phyloP scores from a whole-genome alignment of 1,140 invertebrate genomes.

The Tribolium castaneum region DNA sequence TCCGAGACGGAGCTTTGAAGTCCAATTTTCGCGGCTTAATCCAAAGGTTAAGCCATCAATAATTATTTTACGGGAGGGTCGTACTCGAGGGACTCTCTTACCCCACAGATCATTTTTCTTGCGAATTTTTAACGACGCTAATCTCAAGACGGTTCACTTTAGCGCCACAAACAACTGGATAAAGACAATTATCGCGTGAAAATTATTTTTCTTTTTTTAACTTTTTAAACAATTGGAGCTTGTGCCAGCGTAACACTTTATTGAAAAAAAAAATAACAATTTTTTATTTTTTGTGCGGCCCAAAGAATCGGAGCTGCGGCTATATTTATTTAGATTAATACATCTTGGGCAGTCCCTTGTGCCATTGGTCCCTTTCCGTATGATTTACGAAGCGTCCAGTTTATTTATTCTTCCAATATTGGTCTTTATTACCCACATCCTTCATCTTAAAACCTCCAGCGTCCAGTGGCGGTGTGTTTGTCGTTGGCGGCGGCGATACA shows the following conservation, averaged over 20 bases:
- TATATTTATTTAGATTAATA: not conserved
- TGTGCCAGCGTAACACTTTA: no score
- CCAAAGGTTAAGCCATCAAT: slow-evolving; percentile 4
- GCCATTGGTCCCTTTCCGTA: not conserved
- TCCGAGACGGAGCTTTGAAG: not conserved
- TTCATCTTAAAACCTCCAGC: not conserved
- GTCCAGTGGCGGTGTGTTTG: not conserved
- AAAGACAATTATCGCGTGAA: no score
- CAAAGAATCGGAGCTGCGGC: not conserved
- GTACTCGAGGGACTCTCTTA: not conserved
- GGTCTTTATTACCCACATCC: not conserved
- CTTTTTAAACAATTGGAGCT: no score
- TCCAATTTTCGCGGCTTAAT: slow-evolving; percentile 12
- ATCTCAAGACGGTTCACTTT: not conserved
- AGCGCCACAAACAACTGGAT: not conserved
- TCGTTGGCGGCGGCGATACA: not conserved
- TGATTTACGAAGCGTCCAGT: not conserved
- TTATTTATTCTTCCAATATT: slow-evolving; percentile 21
- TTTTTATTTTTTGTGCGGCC: not conserved
- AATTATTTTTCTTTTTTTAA: no score
- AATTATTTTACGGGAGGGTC: slow-evolving; percentile 13
- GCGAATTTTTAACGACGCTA: not conserved
- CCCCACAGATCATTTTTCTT: slow-evolving; percentile 1
- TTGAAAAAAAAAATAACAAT: no score
- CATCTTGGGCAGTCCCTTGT: not conserved